Percentiles rank a stretch among this genome's conserved stretches.
These are phyloP conservation scores for Eurypyga helias DNA, from an alignment of 2,113 vertebrate genomes.

Conservation along the genomic window DNA sequence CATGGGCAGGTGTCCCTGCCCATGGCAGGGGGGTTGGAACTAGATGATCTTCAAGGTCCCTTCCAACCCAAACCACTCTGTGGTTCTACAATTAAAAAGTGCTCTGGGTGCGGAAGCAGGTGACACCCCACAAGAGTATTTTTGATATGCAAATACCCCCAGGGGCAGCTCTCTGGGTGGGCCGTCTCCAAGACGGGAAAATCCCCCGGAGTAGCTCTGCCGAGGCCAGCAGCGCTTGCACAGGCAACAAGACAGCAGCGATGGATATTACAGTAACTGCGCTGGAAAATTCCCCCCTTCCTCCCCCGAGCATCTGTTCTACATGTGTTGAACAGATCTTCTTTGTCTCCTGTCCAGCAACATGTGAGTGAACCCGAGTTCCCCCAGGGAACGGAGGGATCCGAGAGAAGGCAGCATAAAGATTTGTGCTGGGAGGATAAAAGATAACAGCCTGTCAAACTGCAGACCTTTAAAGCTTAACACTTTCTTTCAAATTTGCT, in stretches of 20 bases:
- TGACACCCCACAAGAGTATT: not conserved
- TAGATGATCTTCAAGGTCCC: no score
- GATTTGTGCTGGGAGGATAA: conserved; percentile 62
- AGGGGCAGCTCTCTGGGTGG: conserved; percentile 25
- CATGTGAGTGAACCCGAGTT: conserved; percentile 27
- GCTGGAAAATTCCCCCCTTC: conserved; percentile 37
- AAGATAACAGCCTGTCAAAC: conserved; percentile 68
- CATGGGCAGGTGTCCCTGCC: no score
- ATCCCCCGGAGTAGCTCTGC: conserved; percentile 4
- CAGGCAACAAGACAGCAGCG: conserved; percentile 49
- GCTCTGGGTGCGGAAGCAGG: not conserved
- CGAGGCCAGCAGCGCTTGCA: not conserved
- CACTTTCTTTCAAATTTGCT: conserved; percentile 61
- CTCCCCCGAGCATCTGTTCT: conserved; percentile 70
- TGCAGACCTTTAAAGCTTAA: conserved; percentile 62
- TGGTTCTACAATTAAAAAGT: no score
- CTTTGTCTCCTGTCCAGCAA: conserved; percentile 65
- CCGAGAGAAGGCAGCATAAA: conserved; percentile 63
- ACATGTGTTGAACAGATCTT: conserved; percentile 65
- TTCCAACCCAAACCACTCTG: no score
- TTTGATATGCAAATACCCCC: not conserved
- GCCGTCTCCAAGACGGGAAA: not conserved
- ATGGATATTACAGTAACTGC: conserved; percentile 49
- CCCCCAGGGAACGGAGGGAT: conserved; percentile 46
- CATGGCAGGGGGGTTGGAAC: no score